A percentile compares a stretch with the other conserved stretches of the same genome.
Conservation (phyloP, 2,113 vertebrate species). For the Hassar affinis region DNA sequence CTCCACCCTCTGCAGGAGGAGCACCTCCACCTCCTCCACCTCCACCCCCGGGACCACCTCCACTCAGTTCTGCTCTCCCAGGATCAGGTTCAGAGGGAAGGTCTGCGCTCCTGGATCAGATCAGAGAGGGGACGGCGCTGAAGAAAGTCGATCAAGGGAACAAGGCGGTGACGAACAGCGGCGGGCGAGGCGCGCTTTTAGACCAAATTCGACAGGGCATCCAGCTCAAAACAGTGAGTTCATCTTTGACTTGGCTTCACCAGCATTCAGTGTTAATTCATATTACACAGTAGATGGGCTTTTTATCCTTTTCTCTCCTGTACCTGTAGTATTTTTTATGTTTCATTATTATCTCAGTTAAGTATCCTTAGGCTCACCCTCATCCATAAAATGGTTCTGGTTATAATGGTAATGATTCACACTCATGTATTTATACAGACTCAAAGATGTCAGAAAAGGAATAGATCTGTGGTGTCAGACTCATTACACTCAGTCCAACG, state of each 20-base stretch:
- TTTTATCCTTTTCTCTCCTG: no score
- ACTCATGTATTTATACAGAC: neutral
- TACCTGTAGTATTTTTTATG: neutral
- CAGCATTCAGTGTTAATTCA: neutral
- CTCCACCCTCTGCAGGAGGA: conserved; percentile 4
- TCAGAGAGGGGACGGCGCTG: conserved; percentile 86
- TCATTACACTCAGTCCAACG: neutral
- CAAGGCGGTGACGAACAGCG: conserved; percentile 78
- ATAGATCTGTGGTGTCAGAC: neutral
- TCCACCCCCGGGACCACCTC: conserved; percentile 69
- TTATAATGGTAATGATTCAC: neutral
- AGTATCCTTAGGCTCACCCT: neutral
- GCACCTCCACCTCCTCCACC: conserved; percentile 66
- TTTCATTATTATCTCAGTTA: neutral
- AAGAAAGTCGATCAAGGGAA: conserved; percentile 93
- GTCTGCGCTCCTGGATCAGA: conserved; percentile 89
- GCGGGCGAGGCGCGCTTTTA: conserved; percentile 87
- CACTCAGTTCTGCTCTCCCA: conserved; percentile 57
- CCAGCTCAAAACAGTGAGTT: conserved; percentile 63
- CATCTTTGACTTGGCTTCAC: neutral
- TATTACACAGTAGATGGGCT: neutral
- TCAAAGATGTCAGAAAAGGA: neutral
- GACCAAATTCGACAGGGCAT: conserved; percentile 96
- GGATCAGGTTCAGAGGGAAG: conserved; percentile 75
- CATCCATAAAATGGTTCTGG: neutral